These are phyloP conservation scores for Manduca sexta DNA, from an alignment of 1,140 invertebrate genomes.

Conservation along the genomic window DNA sequence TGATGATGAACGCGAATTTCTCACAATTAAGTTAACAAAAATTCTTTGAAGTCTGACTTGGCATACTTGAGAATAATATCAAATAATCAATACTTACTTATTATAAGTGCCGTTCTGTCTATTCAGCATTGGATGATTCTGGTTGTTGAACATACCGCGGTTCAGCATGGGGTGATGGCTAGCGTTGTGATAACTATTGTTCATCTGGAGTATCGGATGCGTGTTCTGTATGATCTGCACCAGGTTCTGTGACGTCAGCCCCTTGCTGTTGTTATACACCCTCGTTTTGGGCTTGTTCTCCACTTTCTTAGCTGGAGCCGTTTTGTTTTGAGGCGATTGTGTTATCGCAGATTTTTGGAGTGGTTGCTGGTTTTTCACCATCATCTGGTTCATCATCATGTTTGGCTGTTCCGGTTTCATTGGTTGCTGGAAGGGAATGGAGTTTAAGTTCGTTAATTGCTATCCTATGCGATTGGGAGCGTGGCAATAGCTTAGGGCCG, in stretches of 20 bases:
- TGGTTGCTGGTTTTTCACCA: slow-evolving; percentile 17
- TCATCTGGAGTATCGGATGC: slow-evolving; percentile 71
- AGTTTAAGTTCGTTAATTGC: too few species aligned
- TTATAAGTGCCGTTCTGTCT: slow-evolving; percentile 46
- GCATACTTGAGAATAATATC: too few species aligned
- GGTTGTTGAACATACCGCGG: slow-evolving; percentile 33
- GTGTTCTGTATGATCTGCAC: slow-evolving; percentile 76
- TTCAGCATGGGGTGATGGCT: slow-evolving; percentile 61
- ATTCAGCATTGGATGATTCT: slow-evolving; percentile 38
- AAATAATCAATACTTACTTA: slow-evolving; percentile 33
- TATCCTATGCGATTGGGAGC: too few species aligned
- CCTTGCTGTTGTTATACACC: slow-evolving; percentile 49
- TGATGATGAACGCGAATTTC: too few species aligned
- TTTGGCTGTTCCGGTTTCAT: slow-evolving; percentile 8
- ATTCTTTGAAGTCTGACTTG: too few species aligned
- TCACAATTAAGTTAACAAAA: too few species aligned
- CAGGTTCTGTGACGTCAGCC: slow-evolving; percentile 57
- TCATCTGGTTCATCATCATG: slow-evolving; percentile 15
- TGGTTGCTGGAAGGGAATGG: slow-evolving; percentile 24
- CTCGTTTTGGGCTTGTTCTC: slow-evolving; percentile 39
- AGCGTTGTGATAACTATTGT: slow-evolving; percentile 60
- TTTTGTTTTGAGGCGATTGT: slow-evolving; percentile 22
- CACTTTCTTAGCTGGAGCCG: slow-evolving; percentile 13
- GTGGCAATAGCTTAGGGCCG: too few species aligned
- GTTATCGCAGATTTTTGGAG: slow-evolving; percentile 15